Conservation (phyloP, 2,888 invertebrate genomes). For the Metallyticus violacea region DNA sequence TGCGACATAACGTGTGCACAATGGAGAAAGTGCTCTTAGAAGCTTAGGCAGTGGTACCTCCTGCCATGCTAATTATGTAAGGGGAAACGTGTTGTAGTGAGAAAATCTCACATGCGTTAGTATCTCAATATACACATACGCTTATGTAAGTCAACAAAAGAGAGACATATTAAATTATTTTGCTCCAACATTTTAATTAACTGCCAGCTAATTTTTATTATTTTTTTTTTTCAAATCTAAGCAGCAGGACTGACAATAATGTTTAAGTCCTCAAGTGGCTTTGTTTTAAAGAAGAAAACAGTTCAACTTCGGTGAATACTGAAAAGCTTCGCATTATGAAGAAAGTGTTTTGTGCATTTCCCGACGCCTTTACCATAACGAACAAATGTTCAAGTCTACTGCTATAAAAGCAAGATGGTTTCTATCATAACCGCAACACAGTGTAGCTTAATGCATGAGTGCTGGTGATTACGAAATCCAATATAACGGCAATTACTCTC, state of each 20-base stretch:
- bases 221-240: no score
- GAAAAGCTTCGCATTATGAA: background rate
- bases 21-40: background rate
- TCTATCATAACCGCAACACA: background rate
- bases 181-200: no score
- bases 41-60: background rate
- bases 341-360: background rate
- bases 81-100: background rate
- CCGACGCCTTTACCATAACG: background rate
- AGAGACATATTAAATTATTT: no score
- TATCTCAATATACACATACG: background rate
- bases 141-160: no score
- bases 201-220: no score
- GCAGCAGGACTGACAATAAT: no score
- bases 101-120: background rate
- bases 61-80: background rate
- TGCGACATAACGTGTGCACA: background rate
- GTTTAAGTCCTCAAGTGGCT: no score
- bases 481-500: background rate
- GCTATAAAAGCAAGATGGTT: no score
- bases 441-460: background rate
- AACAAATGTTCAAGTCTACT: no score
- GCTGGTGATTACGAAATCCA: background rate
- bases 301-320: background rate
- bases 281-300: no score